Base-by-base conservation (phyloP, 2,113 vertebrate species). In the Nothocercus nigrocapillus region DNA sequence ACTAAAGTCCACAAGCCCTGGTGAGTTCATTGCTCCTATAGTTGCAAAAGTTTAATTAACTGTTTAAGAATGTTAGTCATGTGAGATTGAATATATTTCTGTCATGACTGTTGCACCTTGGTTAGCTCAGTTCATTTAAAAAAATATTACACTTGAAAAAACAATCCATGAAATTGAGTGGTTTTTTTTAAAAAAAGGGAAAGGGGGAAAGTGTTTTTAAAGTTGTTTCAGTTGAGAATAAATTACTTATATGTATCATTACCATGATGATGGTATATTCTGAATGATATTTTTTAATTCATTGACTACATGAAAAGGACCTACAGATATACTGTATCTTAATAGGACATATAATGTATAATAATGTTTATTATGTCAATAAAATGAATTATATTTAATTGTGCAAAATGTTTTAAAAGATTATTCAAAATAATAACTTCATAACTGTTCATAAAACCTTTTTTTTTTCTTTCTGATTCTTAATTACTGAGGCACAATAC, bases 221-320 rank as follows among this genome's bases (percentile, higher is more conserved):
- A 93, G 76, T 51, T 53, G n/a, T 80, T 89, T 90, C 16, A 62
- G 10, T 64, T 84, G 34, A 72, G 27, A 84, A 68, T 6, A 84
- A 88, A 47, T 49, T 49, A 67, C 66, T 78, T 81, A 0, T 30
- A 36, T 49, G 18, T 44, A 44, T 44, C 44, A 44, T 44, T 44
- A 44, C 44, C 44, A 44, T 44, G 69, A 51, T 11, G 64, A 6
- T 67, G 66, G 42, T 79, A 22, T 54, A 54, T 24, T 22, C 11
- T 77, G 47, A 64, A 15, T 73, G 27, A 90, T 93, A 94, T 78
- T 84, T 72, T 38, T 82, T 79, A 82, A 59, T 83, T 90, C 44
- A 36, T 21, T 75, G 47, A 53, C 25, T 89, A 82, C 82, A 67
- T 53, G 11, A 73, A 30, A 76, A 51, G 69, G 70, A 49, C 5